Conservation (phyloP, 2,888 invertebrate species). For the Galerucella nymphaeae region DNA sequence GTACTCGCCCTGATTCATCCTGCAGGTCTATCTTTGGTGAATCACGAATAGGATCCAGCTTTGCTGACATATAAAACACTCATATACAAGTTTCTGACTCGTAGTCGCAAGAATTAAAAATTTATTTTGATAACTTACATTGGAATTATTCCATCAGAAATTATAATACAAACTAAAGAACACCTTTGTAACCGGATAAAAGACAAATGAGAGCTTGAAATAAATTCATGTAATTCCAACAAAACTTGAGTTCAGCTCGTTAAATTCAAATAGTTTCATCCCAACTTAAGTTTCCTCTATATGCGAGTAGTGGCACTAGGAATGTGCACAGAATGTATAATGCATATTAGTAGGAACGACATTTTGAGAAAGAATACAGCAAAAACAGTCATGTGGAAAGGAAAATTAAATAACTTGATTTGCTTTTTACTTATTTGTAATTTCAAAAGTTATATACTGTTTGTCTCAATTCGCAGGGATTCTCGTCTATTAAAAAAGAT, state of each 20-base stretch:
- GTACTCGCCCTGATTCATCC: too few species aligned
- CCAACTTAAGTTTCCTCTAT: neutral
- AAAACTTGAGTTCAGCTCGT: neutral
- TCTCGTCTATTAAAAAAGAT: too few species aligned
- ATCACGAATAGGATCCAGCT: too few species aligned
- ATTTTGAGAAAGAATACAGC: neutral
- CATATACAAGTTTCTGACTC: too few species aligned
- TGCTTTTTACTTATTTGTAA: neutral
- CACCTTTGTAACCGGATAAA: neutral
- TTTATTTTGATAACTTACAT: neutral
- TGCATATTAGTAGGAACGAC: conserved; percentile 1
- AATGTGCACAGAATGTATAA: conserved; percentile 14
- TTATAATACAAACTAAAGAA: neutral
- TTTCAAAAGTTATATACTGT: neutral
- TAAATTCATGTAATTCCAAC: conserved; percentile 1
- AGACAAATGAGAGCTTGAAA: conserved; percentile 1
- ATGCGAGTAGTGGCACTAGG: neutral
- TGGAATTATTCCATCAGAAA: neutral
- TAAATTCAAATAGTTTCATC: conserved; percentile 5
- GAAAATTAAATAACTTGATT: neutral
- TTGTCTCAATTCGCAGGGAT: neutral
- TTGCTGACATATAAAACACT: too few species aligned
- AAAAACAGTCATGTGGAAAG: neutral
- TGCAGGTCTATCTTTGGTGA: too few species aligned
- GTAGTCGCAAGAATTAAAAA: too few species aligned